Evolutionary conservation across 2,888 invertebrate species (phyloP).

Genomic region (Ochlodes sylvanus): DNA sequence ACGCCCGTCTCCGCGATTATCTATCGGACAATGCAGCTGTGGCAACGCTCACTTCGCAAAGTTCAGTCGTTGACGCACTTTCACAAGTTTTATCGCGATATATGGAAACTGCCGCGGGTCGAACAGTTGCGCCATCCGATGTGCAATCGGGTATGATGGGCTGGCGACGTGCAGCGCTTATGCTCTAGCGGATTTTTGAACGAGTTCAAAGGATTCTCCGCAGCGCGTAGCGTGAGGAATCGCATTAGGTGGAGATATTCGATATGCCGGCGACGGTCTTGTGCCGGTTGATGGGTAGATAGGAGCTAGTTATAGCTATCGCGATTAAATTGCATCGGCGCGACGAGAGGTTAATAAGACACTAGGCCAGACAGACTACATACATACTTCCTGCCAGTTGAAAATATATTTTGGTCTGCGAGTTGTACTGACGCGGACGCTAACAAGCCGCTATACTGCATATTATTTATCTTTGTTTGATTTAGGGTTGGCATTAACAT

Average conservation of each 20-base stretch:
- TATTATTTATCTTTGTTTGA: no score
- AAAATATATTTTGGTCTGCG: conserved; percentile 5
- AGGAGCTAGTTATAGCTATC: conserved; percentile 8
- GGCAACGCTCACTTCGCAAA: conserved; percentile 30
- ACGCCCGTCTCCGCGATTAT: conserved; percentile 27
- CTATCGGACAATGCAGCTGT: conserved; percentile 28
- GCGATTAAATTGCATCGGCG: conserved; percentile 17
- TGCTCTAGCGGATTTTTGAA: conserved; percentile 34
- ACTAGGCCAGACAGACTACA: conserved; percentile 17
- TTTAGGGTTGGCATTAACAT: no score
- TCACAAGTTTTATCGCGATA: conserved; percentile 38
- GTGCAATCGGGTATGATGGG: conserved; percentile 35
- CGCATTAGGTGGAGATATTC: conserved; percentile 33
- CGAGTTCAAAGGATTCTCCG: conserved; percentile 32
- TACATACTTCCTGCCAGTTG: neutral
- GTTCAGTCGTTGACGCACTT: conserved; percentile 41
- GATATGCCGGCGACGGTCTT: conserved; percentile 19
- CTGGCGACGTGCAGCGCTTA: conserved; percentile 16
- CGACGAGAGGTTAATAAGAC: conserved; percentile 25
- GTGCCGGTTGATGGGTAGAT: conserved; percentile 14
- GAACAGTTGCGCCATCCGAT: conserved; percentile 28
- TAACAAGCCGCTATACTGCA: neutral
- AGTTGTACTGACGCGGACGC: neutral
- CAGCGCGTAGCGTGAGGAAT: conserved; percentile 34
- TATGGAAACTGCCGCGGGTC: conserved; percentile 28